Conservation (phyloP, 35 echinoderm and acorn worm genomes). For the Amphiura filiformis region DNA sequence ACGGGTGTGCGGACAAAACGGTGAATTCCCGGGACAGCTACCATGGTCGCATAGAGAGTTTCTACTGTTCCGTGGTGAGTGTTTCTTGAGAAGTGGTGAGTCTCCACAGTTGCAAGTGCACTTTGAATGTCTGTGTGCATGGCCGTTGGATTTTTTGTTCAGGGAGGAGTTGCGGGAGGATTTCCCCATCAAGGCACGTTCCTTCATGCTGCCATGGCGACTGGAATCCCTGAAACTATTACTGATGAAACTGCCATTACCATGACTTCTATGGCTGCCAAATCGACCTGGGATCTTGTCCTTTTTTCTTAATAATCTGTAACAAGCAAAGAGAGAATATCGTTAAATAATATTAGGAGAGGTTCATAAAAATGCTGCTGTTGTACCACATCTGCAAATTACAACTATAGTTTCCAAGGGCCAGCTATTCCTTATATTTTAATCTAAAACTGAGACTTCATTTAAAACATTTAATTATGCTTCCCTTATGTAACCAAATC, state of each 20-base stretch:
- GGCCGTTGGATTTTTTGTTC: not conserved
- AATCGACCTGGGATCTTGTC: not conserved
- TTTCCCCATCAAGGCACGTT: not conserved
- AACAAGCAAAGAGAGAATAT: too few species aligned
- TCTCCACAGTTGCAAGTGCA: not conserved
- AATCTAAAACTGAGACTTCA: too few species aligned
- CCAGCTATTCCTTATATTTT: too few species aligned
- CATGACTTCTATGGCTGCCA: not conserved
- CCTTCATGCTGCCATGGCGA: constrained; percentile 6
- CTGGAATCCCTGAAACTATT: not conserved
- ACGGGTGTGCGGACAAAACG: not conserved
- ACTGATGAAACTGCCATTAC: not conserved
- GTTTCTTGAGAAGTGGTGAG: not conserved
- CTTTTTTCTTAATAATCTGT: not conserved
- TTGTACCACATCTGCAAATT: too few species aligned
- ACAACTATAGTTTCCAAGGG: too few species aligned
- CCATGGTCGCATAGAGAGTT: not conserved
- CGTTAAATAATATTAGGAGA: too few species aligned
- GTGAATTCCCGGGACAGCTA: not conserved
- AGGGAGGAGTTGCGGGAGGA: not conserved
- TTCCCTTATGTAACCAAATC: too few species aligned
- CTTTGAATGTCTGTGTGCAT: not conserved
- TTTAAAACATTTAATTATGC: too few species aligned
- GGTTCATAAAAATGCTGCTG: too few species aligned
- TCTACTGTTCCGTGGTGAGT: not conserved